Evolutionary conservation across 2,113 vertebrate species (phyloP).

Genomic region (Chunga burmeisteri): DNA sequence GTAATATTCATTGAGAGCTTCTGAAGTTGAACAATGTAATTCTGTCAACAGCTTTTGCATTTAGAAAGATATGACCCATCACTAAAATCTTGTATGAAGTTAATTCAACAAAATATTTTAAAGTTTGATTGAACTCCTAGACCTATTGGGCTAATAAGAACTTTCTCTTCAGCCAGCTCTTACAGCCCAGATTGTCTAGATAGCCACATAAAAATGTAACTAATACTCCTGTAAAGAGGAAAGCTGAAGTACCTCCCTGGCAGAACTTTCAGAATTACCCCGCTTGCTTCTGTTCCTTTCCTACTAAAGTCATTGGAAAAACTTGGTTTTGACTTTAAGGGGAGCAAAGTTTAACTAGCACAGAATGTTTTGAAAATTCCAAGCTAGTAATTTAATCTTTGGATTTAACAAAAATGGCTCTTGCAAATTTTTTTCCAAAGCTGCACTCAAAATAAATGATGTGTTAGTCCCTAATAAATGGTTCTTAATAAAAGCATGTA

Average conservation of each 20-base stretch:
- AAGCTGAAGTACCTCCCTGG: background rate
- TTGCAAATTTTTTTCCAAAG: conserved; percentile 12
- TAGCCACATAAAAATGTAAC: background rate
- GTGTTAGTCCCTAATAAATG: conserved; percentile 53
- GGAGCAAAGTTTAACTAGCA: conserved; percentile 29
- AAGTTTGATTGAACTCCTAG: background rate
- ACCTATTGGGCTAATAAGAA: background rate
- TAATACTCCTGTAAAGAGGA: background rate
- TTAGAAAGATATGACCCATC: background rate
- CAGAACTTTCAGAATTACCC: background rate
- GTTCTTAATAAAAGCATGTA: conserved; percentile 16
- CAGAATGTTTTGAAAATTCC: conserved; percentile 36
- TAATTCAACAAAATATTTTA: background rate
- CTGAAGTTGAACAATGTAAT: background rate
- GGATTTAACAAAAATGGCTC: background rate
- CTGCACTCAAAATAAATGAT: conserved; percentile 44
- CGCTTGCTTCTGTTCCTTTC: background rate
- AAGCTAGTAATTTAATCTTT: conserved; percentile 33
- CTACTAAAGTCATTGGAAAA: conserved; percentile 31
- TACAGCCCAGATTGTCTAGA: background rate
- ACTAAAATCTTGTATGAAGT: background rate
- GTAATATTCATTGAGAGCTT: background rate
- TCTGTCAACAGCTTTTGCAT: background rate
- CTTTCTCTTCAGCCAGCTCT: background rate
- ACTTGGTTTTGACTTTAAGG: background rate